A percentile compares a stretch with the other conserved stretches of the same genome.
These are phyloP conservation scores for Aphelenchoides fujianensis DNA, from an alignment of 1,140 invertebrate species.

Conservation along the genomic window DNA sequence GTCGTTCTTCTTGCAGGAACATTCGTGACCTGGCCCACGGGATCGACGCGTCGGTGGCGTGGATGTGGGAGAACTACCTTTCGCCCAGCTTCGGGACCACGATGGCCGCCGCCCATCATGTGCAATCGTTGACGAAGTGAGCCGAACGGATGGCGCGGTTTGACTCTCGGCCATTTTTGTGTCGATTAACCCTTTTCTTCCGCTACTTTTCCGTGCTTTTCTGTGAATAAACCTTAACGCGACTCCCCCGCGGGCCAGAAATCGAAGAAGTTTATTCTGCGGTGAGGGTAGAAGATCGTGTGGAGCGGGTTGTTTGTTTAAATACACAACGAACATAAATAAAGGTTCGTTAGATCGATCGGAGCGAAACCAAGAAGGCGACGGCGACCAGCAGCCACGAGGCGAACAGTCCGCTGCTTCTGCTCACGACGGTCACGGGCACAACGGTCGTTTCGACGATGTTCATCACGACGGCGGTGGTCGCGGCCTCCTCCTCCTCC, in stretches of 20 bases:
- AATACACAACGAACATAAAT: neutral
- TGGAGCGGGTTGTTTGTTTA: slow-evolving; percentile 1
- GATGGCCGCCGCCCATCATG: slow-evolving; percentile 7
- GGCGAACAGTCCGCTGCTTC: neutral
- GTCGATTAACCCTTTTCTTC: no score
- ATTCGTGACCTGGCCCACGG: slow-evolving; percentile 3
- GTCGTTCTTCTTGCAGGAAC: slow-evolving; percentile 4
- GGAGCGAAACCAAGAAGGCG: neutral
- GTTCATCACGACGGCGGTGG: neutral
- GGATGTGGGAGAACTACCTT: slow-evolving; percentile 45
- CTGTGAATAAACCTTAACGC: no score
- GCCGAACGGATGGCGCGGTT: no score
- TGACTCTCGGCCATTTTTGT: no score
- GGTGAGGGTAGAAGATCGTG: neutral
- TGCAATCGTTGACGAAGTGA: neutral
- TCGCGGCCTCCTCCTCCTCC: neutral
- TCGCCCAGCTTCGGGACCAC: slow-evolving; percentile 6
- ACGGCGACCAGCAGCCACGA: neutral
- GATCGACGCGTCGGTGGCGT: slow-evolving; percentile 41
- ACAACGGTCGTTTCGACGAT: neutral
- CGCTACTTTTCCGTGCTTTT: no score
- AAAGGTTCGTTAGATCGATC: no score
- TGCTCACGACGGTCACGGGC: neutral
- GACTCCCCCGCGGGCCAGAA: no score
- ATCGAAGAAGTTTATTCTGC: neutral